Conservation (phyloP, 2,113 vertebrate species). For the Bostrychus sinensis region DNA sequence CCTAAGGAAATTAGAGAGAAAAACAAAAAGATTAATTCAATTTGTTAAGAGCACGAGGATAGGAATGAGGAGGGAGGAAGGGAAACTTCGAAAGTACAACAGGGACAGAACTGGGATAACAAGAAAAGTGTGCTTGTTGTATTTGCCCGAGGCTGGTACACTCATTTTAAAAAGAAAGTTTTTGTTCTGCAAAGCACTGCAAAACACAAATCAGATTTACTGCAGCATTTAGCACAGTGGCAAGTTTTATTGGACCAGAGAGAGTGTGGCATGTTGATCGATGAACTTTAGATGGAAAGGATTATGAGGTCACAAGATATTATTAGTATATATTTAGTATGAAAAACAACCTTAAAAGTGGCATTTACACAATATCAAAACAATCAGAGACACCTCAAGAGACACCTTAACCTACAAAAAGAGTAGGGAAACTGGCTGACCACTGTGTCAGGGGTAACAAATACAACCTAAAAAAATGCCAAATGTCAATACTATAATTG, state of each 20-base stretch:
- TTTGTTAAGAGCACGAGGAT: background rate
- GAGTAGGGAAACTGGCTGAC: no score
- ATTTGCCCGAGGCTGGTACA: conserved; percentile 31
- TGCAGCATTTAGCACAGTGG: conserved; percentile 10
- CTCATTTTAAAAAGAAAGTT: conserved; percentile 38
- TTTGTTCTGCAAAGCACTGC: conserved; percentile 8
- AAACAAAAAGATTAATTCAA: conserved; percentile 6
- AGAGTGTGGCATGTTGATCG: background rate
- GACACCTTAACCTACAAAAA: no score
- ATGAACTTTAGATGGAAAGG: background rate
- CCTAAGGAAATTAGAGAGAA: conserved; percentile 31
- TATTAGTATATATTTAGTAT: background rate
- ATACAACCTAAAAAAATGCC: no score
- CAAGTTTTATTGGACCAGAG: background rate
- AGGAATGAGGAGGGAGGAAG: conserved; percentile 1
- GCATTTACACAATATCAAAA: no score
- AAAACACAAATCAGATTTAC: conserved; percentile 32
- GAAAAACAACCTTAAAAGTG: background rate
- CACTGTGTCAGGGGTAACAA: no score
- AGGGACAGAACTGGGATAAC: conserved; percentile 15
- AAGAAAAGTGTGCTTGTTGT: conserved; percentile 21
- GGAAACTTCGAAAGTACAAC: conserved; percentile 8
- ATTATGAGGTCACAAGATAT: background rate
- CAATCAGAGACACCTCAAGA: no score
- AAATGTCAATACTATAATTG: no score